Evolutionary conservation across 2,888 invertebrate genomes (phyloP).

Genomic region (Ophion ellenae): DNA sequence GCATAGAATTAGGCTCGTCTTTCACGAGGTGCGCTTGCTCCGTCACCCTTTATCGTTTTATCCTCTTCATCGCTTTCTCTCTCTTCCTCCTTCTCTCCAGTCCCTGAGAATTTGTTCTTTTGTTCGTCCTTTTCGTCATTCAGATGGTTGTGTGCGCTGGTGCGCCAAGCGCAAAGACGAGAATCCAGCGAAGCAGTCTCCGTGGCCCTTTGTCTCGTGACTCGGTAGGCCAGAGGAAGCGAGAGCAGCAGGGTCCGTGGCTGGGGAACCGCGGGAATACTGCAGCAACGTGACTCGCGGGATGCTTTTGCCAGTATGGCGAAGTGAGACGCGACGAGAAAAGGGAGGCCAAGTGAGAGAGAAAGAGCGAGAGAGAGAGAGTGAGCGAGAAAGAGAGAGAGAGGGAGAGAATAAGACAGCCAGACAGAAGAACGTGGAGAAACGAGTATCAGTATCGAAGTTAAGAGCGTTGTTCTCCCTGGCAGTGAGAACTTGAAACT

Average conservation of each 20-base stretch:
- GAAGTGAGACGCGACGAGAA: slow-evolving; percentile 6
- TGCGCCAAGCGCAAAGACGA: neutral
- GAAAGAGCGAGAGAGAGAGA: neutral
- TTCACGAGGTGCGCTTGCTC: slow-evolving; percentile 17
- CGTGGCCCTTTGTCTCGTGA: slow-evolving; percentile 18
- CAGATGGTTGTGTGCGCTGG: slow-evolving; percentile 10
- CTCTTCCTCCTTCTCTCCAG: neutral
- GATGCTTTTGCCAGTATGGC: neutral
- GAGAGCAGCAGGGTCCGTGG: neutral
- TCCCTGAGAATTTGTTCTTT: slow-evolving; percentile 5
- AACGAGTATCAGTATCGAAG: slow-evolving; percentile 15
- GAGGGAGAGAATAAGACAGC: neutral
- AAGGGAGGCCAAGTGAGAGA: too few species aligned
- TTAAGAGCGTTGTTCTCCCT: slow-evolving; percentile 1
- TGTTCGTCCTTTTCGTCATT: neutral
- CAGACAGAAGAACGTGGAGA: neutral
- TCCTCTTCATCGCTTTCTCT: too few species aligned
- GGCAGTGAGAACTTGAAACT: slow-evolving; percentile 12
- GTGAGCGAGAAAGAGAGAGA: neutral
- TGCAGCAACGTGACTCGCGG: neutral
- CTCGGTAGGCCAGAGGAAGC: slow-evolving; percentile 7
- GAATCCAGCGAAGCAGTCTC: slow-evolving; percentile 11
- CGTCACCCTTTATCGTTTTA: too few species aligned
- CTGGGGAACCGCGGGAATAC: neutral
- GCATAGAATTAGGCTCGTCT: neutral